Evolutionary conservation across 1,140 invertebrate genomes (phyloP).

Genomic region (Chrysopa pallens): DNA sequence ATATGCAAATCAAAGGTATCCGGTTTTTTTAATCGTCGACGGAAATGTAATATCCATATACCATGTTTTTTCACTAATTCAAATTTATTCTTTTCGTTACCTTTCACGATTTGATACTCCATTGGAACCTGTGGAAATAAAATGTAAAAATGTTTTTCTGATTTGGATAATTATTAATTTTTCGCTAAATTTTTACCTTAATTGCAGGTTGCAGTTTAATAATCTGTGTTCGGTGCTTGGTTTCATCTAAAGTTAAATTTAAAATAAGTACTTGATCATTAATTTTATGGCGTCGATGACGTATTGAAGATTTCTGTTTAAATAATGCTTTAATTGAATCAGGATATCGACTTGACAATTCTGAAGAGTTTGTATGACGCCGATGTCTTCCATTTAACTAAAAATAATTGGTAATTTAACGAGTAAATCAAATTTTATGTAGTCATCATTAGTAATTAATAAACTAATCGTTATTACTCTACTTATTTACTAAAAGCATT

Average conservation of each 20-base stretch:
- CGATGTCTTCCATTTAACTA: slow-evolving; percentile 22
- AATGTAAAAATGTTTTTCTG: neutral
- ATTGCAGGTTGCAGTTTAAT: slow-evolving; percentile 44
- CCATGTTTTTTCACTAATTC: slow-evolving; percentile 42
- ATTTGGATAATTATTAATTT: neutral
- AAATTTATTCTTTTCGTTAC: slow-evolving; percentile 45
- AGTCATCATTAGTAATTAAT: too few species aligned
- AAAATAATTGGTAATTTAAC: too few species aligned
- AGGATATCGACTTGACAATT: slow-evolving; percentile 4
- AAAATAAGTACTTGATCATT: slow-evolving; percentile 28
- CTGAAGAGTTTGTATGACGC: slow-evolving; percentile 15
- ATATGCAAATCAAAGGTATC: slow-evolving; percentile 37
- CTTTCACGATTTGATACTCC: slow-evolving; percentile 41
- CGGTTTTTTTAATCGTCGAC: slow-evolving; percentile 30
- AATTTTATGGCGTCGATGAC: slow-evolving; percentile 22
- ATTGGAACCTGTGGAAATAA: slow-evolving; percentile 28
- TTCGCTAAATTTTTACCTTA: slow-evolving; percentile 24
- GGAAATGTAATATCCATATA: slow-evolving; percentile 43
- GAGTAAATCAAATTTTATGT: too few species aligned
- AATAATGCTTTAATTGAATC: slow-evolving; percentile 10
- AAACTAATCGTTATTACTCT: too few species aligned
- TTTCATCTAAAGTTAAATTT: slow-evolving; percentile 35
- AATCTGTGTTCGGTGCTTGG: slow-evolving; percentile 39
- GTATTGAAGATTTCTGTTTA: slow-evolving; percentile 8
- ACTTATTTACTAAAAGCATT: too few species aligned